Evolutionary conservation across 2,797 vertebrate genomes (phyloP).

Genomic region (Astyanax mexicanus): DNA sequence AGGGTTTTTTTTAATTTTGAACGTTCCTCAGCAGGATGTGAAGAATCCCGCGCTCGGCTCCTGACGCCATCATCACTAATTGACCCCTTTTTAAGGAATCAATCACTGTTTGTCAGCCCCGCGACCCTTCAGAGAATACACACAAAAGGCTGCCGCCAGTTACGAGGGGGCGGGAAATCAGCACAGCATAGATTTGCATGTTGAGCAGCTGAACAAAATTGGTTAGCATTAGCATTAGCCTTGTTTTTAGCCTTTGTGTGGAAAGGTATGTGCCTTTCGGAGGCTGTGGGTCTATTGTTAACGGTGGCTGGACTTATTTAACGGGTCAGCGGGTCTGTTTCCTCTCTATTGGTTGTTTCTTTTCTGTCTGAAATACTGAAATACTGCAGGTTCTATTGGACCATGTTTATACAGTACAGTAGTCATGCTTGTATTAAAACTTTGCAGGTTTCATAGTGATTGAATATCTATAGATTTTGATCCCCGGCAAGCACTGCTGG

Average conservation of each 20-base stretch:
- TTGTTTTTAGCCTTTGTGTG: background rate
- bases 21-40: constrained; percentile 3
- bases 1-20: no score
- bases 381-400: constrained; percentile 46
- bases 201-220: background rate
- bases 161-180: constrained; percentile 15
- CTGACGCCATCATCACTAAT: constrained; percentile 5
- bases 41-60: background rate
- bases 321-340: constrained; percentile 56
- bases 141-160: constrained; percentile 25
- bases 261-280: background rate
- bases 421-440: no score
- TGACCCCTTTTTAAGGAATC: constrained; percentile 35
- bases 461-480: no score
- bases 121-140: constrained; percentile 21
- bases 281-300: constrained; percentile 42
- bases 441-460: no score
- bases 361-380: constrained; percentile 45
- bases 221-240: background rate
- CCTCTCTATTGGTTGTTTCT: constrained; percentile 1
- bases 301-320: constrained; percentile 30
- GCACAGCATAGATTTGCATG: constrained; percentile 30
- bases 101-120: constrained; percentile 3
- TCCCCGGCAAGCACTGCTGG: no score
- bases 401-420: no score